Conservation (phyloP, 2,888 invertebrate species). For the Drosophila neotestacea region DNA sequence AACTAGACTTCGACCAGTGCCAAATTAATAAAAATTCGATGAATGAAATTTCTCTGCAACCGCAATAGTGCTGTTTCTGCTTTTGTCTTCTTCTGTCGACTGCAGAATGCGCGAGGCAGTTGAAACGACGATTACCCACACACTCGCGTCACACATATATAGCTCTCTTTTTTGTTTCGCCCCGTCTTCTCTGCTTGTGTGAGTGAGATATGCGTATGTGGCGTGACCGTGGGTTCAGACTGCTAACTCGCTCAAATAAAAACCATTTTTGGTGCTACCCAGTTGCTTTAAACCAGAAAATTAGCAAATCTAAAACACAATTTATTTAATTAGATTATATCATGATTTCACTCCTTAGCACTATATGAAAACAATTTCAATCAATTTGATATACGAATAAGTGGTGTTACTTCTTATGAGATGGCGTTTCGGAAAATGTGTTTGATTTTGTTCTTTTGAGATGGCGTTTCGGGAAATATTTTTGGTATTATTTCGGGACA, state of each 20-base stretch:
- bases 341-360: too few species aligned
- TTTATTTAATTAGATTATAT: too few species aligned
- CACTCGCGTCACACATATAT: conserved; percentile 43
- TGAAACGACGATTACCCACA: conserved; percentile 61
- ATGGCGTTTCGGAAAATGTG: too few species aligned
- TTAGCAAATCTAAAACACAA: too few species aligned
- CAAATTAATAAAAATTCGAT: conserved; percentile 74
- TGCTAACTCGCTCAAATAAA: conserved; percentile 54
- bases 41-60: conserved; percentile 71
- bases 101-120: conserved; percentile 72
- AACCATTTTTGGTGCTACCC: too few species aligned
- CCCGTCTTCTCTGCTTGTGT: conserved; percentile 57
- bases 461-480: too few species aligned
- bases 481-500: too few species aligned
- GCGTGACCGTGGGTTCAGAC: conserved; percentile 23
- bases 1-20: conserved; percentile 77
- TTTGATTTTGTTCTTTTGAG: too few species aligned
- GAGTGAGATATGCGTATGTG: conserved; percentile 78
- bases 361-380: too few species aligned
- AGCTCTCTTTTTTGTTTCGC: conserved; percentile 66
- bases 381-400: too few species aligned
- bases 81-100: conserved; percentile 82
- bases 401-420: too few species aligned
- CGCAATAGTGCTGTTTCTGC: conserved; percentile 62
- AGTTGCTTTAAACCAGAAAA: too few species aligned